Conservation (phyloP, 2,113 vertebrate species). For the Corythaixoides concolor region DNA sequence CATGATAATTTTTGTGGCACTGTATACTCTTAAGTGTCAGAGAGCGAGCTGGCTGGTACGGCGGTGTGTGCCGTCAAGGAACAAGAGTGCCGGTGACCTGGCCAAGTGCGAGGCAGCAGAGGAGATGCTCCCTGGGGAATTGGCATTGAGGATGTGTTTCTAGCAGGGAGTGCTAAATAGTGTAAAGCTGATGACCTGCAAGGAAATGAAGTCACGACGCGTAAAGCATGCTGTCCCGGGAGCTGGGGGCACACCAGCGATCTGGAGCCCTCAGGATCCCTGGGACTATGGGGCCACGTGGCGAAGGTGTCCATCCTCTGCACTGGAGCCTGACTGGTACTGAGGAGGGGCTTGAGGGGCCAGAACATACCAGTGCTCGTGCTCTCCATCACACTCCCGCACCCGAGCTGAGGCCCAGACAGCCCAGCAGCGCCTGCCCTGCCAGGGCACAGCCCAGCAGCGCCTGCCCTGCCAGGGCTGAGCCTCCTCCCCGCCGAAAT, state of each 20-base stretch:
- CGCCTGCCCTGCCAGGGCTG: accelerated
- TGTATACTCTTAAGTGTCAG: not conserved
- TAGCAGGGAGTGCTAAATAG: not conserved
- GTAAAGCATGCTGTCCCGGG: not conserved
- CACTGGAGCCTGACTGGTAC: not conserved
- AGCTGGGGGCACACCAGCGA: accelerated
- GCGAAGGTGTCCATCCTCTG: not conserved
- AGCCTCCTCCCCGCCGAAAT: not conserved
- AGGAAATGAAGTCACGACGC: not conserved
- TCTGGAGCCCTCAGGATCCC: not conserved
- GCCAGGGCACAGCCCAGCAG: not conserved
- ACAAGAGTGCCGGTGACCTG: accelerated
- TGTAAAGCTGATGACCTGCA: not conserved
- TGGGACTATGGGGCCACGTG: accelerated
- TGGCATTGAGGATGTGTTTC: not conserved
- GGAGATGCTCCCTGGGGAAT: not conserved
- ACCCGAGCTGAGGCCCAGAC: not conserved
- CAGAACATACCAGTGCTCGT: not conserved
- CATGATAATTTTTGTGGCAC: not conserved
- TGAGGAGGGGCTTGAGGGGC: accelerated
- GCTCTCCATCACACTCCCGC: not conserved
- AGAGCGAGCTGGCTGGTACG: not conserved
- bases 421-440: accelerated
- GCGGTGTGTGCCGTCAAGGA: accelerated
- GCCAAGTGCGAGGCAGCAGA: not conserved